Evolutionary conservation across 2,797 vertebrate genomes (phyloP).

Genomic region (Heliangelus exortis): DNA sequence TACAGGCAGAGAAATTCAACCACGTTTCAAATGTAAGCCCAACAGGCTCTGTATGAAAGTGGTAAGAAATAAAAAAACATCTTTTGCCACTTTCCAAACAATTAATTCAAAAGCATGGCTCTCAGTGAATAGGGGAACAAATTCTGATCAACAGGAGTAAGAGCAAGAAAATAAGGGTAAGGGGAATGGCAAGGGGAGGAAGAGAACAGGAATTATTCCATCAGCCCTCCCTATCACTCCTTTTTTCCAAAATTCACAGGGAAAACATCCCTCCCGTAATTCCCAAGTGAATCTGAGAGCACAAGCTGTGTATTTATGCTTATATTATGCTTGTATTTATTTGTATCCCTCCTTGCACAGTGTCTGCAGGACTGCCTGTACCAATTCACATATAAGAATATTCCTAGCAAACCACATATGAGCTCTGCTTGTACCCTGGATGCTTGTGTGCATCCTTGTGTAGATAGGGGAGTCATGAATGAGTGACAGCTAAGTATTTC

Average conservation of each 20-base stretch:
- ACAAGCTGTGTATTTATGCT: background rate
- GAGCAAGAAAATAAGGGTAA: background rate
- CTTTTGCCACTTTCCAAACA: background rate
- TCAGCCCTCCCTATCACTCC: accelerated
- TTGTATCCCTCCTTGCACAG: background rate
- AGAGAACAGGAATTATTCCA: background rate
- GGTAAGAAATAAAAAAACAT: background rate
- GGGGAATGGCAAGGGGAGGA: background rate
- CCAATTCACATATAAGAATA: background rate
- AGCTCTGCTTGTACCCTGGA: background rate
- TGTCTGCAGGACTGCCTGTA: background rate
- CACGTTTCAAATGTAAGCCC: background rate
- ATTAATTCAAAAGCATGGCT: background rate
- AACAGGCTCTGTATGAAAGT: background rate
- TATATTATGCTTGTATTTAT: too few relatives aligned
- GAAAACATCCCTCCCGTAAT: background rate
- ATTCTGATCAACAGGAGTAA: background rate
- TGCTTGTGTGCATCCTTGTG: background rate
- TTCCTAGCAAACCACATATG: background rate
- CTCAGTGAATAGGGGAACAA: background rate
- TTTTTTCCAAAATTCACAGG: background rate
- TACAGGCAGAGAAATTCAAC: background rate
- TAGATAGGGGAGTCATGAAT: background rate
- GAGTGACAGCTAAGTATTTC: background rate
- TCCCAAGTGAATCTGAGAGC: background rate